Percentiles rank a stretch among this genome's conserved stretches.
These are phyloP conservation scores for Gerris buenoi DNA, from an alignment of 1,140 invertebrate genomes.

Conservation along the genomic window DNA sequence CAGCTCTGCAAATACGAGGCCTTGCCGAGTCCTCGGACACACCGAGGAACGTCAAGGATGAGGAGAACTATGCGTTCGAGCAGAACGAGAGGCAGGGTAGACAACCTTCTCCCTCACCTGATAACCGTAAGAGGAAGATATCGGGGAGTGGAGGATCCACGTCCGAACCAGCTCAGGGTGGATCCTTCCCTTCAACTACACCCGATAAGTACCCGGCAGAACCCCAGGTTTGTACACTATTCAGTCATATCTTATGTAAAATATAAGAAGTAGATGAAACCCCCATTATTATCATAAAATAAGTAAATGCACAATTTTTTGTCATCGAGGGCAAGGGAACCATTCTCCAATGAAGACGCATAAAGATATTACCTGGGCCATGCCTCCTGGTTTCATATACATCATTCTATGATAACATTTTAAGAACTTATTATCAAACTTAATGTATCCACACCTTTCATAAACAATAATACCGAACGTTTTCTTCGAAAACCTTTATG, in stretches of 20 bases:
- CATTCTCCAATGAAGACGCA: no score
- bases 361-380: no score
- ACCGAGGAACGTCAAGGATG: slow-evolving; percentile 7
- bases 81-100: slow-evolving; percentile 3
- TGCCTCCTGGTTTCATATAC: no score
- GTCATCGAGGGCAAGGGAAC: no score
- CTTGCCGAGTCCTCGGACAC: slow-evolving; percentile 31
- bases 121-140: slow-evolving; percentile 19
- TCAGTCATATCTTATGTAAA: not conserved
- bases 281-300: not conserved
- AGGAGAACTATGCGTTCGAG: slow-evolving; percentile 9
- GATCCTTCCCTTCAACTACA: slow-evolving; percentile 6
- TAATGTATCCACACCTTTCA: no score
- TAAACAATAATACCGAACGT: no score
- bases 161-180: slow-evolving; percentile 4
- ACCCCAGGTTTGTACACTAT: slow-evolving; percentile 13
- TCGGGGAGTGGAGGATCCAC: slow-evolving; percentile 16
- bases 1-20: slow-evolving; percentile 76
- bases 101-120: slow-evolving; percentile 13
- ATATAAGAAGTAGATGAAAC: not conserved
- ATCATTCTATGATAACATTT: no score
- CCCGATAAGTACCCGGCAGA: slow-evolving; percentile 14
- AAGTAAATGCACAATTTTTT: not conserved
- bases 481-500: no score
- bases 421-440: no score